Base-by-base conservation (phyloP, 2,888 invertebrate genomes). In the Rotaria magnacalcarata region DNA sequence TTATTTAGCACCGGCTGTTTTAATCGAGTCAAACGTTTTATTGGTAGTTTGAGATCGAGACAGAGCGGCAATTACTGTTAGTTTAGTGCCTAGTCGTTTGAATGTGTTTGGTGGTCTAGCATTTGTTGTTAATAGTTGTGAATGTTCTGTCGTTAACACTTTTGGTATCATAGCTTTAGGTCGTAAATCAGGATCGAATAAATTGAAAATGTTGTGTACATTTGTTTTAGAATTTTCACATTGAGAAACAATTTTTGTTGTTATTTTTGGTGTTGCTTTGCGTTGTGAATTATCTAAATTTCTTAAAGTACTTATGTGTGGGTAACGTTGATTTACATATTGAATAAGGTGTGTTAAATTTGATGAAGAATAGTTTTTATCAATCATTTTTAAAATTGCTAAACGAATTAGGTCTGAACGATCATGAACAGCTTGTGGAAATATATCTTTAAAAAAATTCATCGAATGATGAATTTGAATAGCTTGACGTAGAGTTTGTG, bases 251-350 rank as follows among this genome's bases (percentile, higher is more conserved):
- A 19, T 6, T 34, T 80, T 67, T 34, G 80, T 80, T 8, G 11
- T 11, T 27, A 27, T 14, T 47, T 80, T 10, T 47, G 21, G 24
- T 10, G 14, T 34, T 34, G 34, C 2, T 34, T 34, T 34, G 34
- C 34, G 34, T 34, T 34, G 34, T 34, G 34, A 34, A 34, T 34
- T 34, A 34, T 34, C 34, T 34, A 34, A 34, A 34, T 34, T 34
- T 34, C 34, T 34, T 34, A 34, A 34, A 14, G 56, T 56, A 19
- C 19, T 67, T 14, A 67, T 47, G 10, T 2, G 4, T 80, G 80
- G 80, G 47, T 47, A 80, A 21, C 80, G 80, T 80, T 80, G 43
- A 80, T 80, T 80, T 47, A 80, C 0, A 80, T 80, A 47, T 19
- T 43, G n/a, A 80, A 80, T n/a, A 16, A 80, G 80, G 34, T 19